Evolutionary conservation across 2,113 vertebrate species (phyloP), one percentile per base, ranked within the genome.

Genomic region (Labeo catla): DNA sequence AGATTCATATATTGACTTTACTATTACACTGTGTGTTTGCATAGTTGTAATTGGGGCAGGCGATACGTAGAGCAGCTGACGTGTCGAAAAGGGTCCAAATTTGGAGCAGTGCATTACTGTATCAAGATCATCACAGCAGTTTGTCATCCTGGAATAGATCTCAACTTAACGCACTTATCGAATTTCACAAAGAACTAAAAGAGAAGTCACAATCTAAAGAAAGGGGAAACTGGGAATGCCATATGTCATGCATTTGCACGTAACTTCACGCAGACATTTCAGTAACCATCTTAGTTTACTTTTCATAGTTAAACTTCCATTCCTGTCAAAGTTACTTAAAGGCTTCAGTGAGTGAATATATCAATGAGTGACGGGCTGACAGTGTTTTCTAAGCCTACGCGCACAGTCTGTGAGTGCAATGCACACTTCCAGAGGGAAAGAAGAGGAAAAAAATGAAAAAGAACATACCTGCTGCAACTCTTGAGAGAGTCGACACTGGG

Each of bases 391-490:
- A 8, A n/a, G 76, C 34, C 8, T 12, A 8, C 54, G 36, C 43
- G 57, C 57, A 47, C 19, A 47, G 21, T 16, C 36, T 10, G 77
- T 9, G 54, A n/a, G 54, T 8, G 54, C 9, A 80, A 72, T 8
- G 8, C 49, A 43, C 66, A 79, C 74, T 85, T 88, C 78, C 49
- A 86, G 49, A 73, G 81, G 52, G 61, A 28, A 28, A 28, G 28
- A 28, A 28, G 28, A 28, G 52, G 8, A 4, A 6, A 21, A 5
- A 43, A 28, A 23, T 28, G 73, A 74, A 66, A 68, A 66, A 47
- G 47, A 80, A 78, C 88, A 76, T 95, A 95, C 95, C 95, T 95
- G 93, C 89, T 89, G 68, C 84, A 94, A 6, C 92, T 92, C 87
- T 91, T 77, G 45, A 81, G 72, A 15, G 74, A 91, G 88, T 59